Conservation (phyloP, 1,140 invertebrate species). For the Rhynchophorus ferrugineus region DNA sequence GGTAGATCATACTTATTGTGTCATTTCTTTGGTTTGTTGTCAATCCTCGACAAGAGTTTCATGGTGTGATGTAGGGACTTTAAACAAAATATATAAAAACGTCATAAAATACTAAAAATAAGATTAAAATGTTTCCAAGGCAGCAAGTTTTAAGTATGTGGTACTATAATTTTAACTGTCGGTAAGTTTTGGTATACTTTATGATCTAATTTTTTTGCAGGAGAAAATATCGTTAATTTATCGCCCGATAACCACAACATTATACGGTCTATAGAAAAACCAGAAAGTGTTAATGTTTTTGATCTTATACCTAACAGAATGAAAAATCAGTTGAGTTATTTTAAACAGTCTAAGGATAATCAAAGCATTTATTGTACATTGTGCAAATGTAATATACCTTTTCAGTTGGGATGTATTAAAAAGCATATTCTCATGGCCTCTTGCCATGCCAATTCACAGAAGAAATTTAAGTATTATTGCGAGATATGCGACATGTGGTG, state of each 20-base stretch:
- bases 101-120: neutral
- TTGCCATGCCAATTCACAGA: constrained; percentile 5
- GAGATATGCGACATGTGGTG: constrained; percentile 26
- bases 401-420: constrained; percentile 4
- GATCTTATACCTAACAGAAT: constrained; percentile 25
- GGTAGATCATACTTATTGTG: no score
- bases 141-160: neutral
- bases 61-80: no score
- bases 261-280: constrained; percentile 20
- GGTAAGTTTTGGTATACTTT: no score
- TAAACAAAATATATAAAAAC: no score
- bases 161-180: neutral
- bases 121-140: neutral
- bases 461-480: constrained; percentile 28
- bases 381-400: constrained; percentile 16
- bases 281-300: constrained; percentile 4
- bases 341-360: neutral
- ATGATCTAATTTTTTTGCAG: no score
- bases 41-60: no score
- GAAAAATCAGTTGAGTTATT: constrained; percentile 17
- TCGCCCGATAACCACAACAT: constrained; percentile 13
- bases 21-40: no score
- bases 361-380: constrained; percentile 13
- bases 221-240: neutral
- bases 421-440: constrained; percentile 17